These are phyloP conservation scores for Chiloscyllium punctatum DNA, from an alignment of 2,797 vertebrate species.

Conservation along the genomic window DNA sequence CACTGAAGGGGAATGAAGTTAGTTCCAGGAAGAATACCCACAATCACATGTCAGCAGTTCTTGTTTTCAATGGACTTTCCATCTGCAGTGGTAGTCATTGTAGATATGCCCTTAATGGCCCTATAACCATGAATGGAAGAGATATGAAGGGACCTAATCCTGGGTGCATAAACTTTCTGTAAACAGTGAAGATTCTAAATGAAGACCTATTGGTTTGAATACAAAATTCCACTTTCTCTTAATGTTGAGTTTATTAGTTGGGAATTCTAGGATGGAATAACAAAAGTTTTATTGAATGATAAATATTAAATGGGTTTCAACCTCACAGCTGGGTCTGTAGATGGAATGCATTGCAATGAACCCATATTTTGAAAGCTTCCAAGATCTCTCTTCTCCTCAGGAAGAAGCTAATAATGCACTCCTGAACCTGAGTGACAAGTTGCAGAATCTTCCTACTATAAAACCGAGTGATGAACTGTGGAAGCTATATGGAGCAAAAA, in stretches of 20 bases:
- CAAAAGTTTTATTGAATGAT: not conserved
- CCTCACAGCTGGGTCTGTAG: not conserved
- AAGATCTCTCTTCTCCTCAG: not conserved
- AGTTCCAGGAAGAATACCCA: not conserved
- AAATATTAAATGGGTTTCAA: not conserved
- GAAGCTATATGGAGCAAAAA: not conserved
- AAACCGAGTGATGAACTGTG: not conserved
- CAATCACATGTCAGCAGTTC: not conserved
- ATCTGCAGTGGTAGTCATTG: not conserved
- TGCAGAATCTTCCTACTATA: not conserved
- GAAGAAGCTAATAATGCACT: not conserved
- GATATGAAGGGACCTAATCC: not conserved
- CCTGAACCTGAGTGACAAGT: not conserved
- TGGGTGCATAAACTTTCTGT: not conserved
- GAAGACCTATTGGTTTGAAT: not conserved
- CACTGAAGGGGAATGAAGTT: not conserved
- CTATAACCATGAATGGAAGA: not conserved
- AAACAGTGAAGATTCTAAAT: not conserved
- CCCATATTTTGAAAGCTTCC: not conserved
- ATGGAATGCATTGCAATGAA: not conserved
- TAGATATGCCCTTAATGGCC: not conserved
- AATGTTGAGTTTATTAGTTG: not conserved
- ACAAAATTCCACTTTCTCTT: not conserved
- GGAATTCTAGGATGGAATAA: not conserved
- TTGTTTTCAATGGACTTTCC: not conserved